Evolutionary conservation across 2,888 invertebrate species (phyloP).

Genomic region (Tricholauxania praeusta): DNA sequence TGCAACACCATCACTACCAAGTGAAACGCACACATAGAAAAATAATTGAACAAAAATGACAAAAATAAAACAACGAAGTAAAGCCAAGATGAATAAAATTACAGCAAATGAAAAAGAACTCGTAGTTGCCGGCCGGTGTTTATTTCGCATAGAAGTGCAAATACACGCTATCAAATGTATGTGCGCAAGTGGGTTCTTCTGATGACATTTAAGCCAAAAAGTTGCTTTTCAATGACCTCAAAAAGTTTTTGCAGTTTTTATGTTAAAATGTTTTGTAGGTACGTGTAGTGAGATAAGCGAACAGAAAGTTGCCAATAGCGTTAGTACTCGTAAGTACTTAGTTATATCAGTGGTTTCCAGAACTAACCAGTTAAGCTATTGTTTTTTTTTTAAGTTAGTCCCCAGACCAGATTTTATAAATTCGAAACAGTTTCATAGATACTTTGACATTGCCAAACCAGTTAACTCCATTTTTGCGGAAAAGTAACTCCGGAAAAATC

Average conservation of each 20-base stretch:
- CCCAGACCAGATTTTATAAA: no score
- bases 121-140: slow-evolving; percentile 6
- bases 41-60: no score
- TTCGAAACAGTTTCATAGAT: no score
- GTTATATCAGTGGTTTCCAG: no score
- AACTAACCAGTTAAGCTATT: no score
- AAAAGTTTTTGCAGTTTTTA: slow-evolving; percentile 24
- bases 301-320: background rate
- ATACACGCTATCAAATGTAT: background rate
- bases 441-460: no score
- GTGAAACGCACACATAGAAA: no score
- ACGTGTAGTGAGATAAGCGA: slow-evolving; percentile 15
- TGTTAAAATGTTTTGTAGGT: slow-evolving; percentile 3
- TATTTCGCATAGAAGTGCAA: background rate
- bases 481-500: no score
- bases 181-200: slow-evolving; percentile 6
- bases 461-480: no score
- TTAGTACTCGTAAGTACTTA: background rate
- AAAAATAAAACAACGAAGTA: background rate
- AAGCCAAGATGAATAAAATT: background rate
- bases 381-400: no score
- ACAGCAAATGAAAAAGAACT: background rate
- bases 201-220: slow-evolving; percentile 12
- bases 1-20: no score
- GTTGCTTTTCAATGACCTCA: slow-evolving; percentile 32